Evolutionary conservation across 1,140 invertebrate species (phyloP).

Genomic region (Plutomurus gul): DNA sequence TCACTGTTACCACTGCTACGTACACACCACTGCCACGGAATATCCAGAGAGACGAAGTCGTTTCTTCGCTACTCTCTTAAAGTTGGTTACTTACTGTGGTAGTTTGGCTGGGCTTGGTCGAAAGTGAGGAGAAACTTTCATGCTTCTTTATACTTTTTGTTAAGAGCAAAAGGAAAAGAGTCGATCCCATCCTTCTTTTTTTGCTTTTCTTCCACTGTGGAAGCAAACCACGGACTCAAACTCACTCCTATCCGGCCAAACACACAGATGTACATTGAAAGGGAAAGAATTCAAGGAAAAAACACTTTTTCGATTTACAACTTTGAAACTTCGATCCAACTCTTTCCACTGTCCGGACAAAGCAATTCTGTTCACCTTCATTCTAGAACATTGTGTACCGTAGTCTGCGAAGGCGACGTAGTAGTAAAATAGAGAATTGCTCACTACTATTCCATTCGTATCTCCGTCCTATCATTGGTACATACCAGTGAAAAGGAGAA

Average conservation of each 20-base stretch:
- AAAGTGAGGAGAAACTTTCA: conserved; percentile 1
- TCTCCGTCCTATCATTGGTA: too few species aligned
- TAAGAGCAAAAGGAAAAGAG: neutral
- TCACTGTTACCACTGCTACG: too few species aligned
- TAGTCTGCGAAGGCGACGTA: too few species aligned
- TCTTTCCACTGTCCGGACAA: too few species aligned
- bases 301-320: conserved; percentile 11
- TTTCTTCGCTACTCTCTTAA: neutral
- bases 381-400: too few species aligned
- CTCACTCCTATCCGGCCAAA: neutral
- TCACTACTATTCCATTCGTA: too few species aligned
- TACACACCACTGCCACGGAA: too few species aligned
- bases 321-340: neutral
- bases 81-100: neutral
- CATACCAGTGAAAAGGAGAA: too few species aligned
- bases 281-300: neutral
- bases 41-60: neutral
- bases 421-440: too few species aligned
- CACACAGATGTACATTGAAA: neutral
- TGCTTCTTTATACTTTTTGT: conserved; percentile 16
- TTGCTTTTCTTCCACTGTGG: neutral
- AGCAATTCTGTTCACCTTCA: too few species aligned
- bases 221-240: neutral
- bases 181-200: conserved; percentile 7
- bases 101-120: neutral